Evolutionary conservation across 2,888 invertebrate genomes (phyloP), one percentile per base, ranked within the genome.

Genomic region (Drosophila parthenogenetica): DNA sequence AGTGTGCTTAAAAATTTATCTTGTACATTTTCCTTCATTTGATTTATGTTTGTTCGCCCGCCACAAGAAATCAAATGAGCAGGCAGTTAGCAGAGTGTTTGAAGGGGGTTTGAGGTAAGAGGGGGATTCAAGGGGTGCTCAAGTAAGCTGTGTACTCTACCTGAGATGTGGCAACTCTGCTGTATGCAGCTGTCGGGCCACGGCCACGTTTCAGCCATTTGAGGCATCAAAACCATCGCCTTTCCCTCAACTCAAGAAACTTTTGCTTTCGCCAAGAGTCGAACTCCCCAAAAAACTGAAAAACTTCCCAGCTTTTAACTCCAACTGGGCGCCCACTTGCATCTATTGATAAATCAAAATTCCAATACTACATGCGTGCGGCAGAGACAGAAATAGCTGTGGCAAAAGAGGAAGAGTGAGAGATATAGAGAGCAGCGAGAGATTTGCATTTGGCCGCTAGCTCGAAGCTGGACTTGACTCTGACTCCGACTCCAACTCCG

Each of bases 1-100:
- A 87, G 90, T 79, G 77, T 89, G 86, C 89, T 88, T 82, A 86
- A 86, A 89, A 90, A 87, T 89, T 90, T 90, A 90, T 90, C 90
- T 90, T 86, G 81, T 90, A 89, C 86, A 89, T 89, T 90, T 86
- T 89, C 79, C 79, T 59, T 62, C 83, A 83, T 89, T 89, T 89
- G 89, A 89, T 89, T 89, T 89, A 89, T 89, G 90, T 77, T 80
- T 68, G 73, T 58, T 59, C 62, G 77, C 73, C 57, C 69, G 72
- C 66, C 62, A 62, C 14, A 50, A 69, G 65, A 63, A 78, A 64
- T 67, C 73, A 77, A 77, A 77, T 77, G 71, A 74, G 73, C 66
- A 60, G 67, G 53, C 66, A 54, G 37, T n/a, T n/a, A 37, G 39
- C 48, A 40, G 10, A 35, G 16, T 29, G 29, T 16, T 14, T 14